Evolutionary conservation across 2,888 invertebrate genomes (phyloP), one percentile per base, ranked within the genome.

Genomic region (Darwinula stevensoni): DNA sequence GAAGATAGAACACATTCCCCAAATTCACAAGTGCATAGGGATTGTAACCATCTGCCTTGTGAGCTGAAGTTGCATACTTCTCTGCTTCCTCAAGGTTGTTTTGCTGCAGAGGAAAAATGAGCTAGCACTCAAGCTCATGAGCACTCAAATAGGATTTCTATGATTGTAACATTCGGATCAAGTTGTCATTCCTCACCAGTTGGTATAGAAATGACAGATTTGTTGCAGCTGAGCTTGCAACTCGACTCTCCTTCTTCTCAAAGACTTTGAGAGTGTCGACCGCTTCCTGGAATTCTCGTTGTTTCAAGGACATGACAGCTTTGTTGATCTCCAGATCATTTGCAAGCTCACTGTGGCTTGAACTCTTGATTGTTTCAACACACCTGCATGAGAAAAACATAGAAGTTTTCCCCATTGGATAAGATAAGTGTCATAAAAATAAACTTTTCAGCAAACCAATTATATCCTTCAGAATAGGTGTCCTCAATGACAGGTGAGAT

Each of bases 281-380:
- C 0, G 82, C 80, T 50, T 71, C 59, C 31, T 56, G 57, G 32
- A 78, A 62, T 46, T 80, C 72, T 37, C 72, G 66, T 48, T 75
- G 72, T 36, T 73, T 69, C 31, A 82, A 53, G 48, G 67, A 73
- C 47, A 74, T 74, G 38, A 78, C 65, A 1, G 78, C 78, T 51
- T 82, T 82, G 51, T 76, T 80, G 38, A 84, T 69, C 53, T 86
- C 84, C 39, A 86, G 54, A 56, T 74, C 88, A 42, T 68, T 72
- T 28, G 75, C 82, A 39, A 80, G 58, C 47, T 64, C 63, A 22
- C 69, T 63, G 43, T 72, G 75, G 47, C 65, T 67, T n/a, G 88
- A 84, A 30, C 72, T 69, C 47, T 84, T 80, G 31, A 94, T 73
- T 14, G 75, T 67, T 42, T 86, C 82, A 32, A 88, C 76, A 51